Evolutionary conservation across 2,888 invertebrate genomes (phyloP).

Genomic region (Cephus runcator): DNA sequence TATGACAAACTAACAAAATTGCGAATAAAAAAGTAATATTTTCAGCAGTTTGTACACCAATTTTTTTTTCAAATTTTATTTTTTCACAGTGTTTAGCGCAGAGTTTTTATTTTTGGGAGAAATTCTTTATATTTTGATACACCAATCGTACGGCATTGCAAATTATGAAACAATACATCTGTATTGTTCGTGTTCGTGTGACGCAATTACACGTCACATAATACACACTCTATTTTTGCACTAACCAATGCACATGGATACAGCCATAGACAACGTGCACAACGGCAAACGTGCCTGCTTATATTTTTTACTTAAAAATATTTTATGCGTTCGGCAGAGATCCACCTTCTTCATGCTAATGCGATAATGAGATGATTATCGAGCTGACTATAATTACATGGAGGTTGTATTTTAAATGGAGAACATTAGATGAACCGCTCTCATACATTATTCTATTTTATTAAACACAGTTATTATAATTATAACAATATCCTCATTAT

Average conservation of each 20-base stretch:
- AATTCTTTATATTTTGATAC: not conserved
- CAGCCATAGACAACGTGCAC: not conserved
- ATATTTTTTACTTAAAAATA: not conserved
- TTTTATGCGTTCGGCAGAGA: not conserved
- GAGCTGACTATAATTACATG: not conserved
- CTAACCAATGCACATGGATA: not conserved
- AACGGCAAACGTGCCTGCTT: not conserved
- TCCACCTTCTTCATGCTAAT: not conserved
- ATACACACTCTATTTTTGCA: not conserved
- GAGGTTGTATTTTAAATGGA: not conserved
- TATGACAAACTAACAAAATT: no score
- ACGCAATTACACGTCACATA: no score
- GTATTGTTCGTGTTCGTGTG: no score
- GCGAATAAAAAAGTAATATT: no score
- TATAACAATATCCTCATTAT: not conserved
- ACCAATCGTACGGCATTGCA: not conserved
- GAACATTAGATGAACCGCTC: not conserved
- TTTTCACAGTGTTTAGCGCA: no score
- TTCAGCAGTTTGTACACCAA: no score
- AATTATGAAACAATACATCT: not conserved
- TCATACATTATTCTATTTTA: not conserved
- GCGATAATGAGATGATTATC: not conserved
- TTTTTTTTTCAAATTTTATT: no score
- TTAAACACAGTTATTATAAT: not conserved
- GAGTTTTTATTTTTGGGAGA: not conserved